phyloP scores from a whole-genome alignment of 2,888 invertebrate species.

The Monopis laevigella region DNA sequence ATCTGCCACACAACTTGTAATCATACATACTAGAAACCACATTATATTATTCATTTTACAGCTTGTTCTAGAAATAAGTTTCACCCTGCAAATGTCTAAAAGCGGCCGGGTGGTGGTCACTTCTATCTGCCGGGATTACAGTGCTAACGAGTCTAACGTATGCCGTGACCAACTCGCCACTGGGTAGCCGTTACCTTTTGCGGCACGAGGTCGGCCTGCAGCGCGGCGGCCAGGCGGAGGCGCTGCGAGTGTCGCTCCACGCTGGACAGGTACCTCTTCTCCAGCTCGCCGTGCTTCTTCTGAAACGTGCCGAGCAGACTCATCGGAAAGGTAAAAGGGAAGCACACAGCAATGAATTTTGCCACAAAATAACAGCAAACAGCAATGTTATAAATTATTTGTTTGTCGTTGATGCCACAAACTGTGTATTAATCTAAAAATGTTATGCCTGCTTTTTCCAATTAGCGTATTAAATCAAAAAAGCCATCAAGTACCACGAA shows the following conservation, averaged over 20 bases:
- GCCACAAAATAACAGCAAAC: too few relatives aligned
- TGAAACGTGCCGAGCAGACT: conserved; percentile 20
- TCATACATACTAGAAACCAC: too few relatives aligned
- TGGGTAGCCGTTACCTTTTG: conserved; percentile 31
- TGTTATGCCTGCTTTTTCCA: too few relatives aligned
- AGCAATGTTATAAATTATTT: too few relatives aligned
- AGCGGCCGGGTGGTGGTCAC: conserved; percentile 9
- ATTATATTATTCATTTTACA: too few relatives aligned
- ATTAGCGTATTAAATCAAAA: too few relatives aligned
- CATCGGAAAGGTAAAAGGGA: too few relatives aligned
- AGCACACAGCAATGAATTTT: too few relatives aligned
- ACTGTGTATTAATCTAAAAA: background rate
- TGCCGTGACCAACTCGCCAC: background rate
- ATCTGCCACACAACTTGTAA: too few relatives aligned
- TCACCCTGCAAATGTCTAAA: conserved; percentile 11
- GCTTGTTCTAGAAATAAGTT: too few relatives aligned
- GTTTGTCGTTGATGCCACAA: too few relatives aligned
- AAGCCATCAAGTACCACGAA: too few relatives aligned
- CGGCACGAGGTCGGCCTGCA: conserved; percentile 48
- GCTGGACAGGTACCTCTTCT: conserved; percentile 40
- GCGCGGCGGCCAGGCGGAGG: conserved; percentile 47
- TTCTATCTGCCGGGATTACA: background rate
- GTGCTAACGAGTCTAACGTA: background rate
- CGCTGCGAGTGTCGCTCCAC: conserved; percentile 42
- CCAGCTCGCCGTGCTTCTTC: conserved; percentile 42